Evolutionary conservation across 23 tunicate species (phyloP).

Genomic region (Phallusia fumigata): DNA sequence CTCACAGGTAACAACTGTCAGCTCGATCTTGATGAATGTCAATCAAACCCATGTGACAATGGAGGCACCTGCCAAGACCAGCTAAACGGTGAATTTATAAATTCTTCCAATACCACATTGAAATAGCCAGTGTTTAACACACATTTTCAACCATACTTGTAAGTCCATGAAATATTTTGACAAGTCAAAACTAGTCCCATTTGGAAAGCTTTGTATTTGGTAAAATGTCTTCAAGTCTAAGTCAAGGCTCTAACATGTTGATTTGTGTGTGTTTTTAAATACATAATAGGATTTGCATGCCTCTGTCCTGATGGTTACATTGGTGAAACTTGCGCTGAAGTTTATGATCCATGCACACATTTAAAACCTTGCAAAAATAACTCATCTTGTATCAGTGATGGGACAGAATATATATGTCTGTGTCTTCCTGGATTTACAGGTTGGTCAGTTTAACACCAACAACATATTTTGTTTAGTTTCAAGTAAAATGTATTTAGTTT

Average conservation of each 20-base stretch:
- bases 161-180: no score
- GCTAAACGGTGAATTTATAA: constrained; percentile 18
- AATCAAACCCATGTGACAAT: constrained; percentile 70
- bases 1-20: constrained; percentile 51
- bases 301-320: background rate
- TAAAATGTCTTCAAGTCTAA: no score
- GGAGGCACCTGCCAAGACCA: constrained; percentile 70
- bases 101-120: no score
- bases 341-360: background rate
- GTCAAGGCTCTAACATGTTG: no score
- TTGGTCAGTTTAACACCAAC: background rate
- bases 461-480: background rate
- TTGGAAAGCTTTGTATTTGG: no score
- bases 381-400: background rate
- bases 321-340: background rate
- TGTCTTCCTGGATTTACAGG: background rate
- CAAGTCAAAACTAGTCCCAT: no score
- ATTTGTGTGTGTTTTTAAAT: no score
- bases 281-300: background rate
- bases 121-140: no score
- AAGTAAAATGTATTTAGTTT: background rate
- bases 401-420: background rate
- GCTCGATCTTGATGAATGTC: constrained; percentile 65
- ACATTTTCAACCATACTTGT: no score
- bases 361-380: background rate